A percentile compares a stretch with the other conserved stretches of the same genome.
Conservation (phyloP, 2,113 vertebrate genomes). For the Anoura caudifer region DNA sequence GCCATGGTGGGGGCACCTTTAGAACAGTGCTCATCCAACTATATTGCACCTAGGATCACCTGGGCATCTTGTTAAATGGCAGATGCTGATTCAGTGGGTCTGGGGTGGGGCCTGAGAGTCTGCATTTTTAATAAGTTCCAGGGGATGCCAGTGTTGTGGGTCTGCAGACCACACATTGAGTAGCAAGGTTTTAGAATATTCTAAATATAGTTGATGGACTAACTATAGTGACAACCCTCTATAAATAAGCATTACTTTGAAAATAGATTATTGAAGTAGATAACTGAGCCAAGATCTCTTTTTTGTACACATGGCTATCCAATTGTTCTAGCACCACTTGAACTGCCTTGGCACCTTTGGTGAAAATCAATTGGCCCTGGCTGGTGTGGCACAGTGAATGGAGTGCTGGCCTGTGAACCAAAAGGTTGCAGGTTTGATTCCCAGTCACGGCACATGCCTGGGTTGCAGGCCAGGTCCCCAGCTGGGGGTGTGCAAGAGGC, state of each 20-base stretch:
- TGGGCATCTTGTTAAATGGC: neutral
- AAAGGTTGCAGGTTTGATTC: too few relatives aligned
- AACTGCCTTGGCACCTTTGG: neutral
- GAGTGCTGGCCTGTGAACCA: too few relatives aligned
- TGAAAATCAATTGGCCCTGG: neutral
- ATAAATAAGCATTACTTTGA: slow-evolving; percentile 28
- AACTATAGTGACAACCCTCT: neutral
- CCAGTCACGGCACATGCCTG: too few relatives aligned
- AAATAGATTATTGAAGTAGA: slow-evolving; percentile 23
- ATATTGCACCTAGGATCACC: neutral
- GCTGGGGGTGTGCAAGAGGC: too few relatives aligned
- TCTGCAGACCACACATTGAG: neutral
- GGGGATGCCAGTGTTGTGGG: neutral
- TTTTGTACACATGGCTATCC: neutral
- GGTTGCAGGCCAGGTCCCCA: too few relatives aligned
- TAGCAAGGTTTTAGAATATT: slow-evolving; percentile 42
- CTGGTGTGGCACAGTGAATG: too few relatives aligned
- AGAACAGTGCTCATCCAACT: neutral
- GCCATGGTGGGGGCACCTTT: neutral
- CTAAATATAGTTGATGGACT: slow-evolving; percentile 11
- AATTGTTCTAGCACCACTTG: slow-evolving; percentile 31
- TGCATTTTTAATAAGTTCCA: neutral
- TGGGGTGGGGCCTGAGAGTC: neutral
- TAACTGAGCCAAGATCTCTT: neutral
- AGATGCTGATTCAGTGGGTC: neutral